Percentiles rank a stretch among this genome's conserved stretches.
Conservation (phyloP, 2,888 invertebrate species). For the Clanis bilineata region DNA sequence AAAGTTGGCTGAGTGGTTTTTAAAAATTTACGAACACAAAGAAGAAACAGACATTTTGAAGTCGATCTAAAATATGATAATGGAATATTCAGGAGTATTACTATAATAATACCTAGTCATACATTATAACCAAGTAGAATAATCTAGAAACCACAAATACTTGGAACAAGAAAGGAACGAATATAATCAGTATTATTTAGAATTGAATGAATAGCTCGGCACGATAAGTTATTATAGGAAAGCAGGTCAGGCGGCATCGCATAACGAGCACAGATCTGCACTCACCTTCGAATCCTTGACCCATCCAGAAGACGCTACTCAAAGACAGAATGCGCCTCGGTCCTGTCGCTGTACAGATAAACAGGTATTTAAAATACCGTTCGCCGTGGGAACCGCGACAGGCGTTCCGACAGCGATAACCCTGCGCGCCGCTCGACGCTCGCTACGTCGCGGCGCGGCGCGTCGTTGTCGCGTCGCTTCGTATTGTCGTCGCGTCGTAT, state of each 20-base stretch:
- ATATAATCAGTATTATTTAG: constrained; percentile 9
- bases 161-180: not conserved
- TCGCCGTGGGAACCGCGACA: constrained; percentile 78
- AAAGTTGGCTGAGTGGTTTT: too few species aligned
- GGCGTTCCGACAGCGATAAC: constrained; percentile 65
- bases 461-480: constrained; percentile 30
- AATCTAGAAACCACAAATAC: not conserved
- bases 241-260: constrained; percentile 65
- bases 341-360: constrained; percentile 77
- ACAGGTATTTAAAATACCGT: constrained; percentile 80
- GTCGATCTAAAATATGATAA: too few species aligned
- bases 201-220: constrained; percentile 8
- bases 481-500: constrained; percentile 11
- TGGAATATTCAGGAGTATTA: not conserved
- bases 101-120: not conserved
- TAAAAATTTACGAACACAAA: too few species aligned
- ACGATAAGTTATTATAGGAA: constrained; percentile 64
- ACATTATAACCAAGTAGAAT: not conserved
- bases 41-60: too few species aligned
- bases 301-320: constrained; percentile 81
- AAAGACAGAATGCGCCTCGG: constrained; percentile 65
- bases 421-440: constrained; percentile 54
- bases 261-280: constrained; percentile 66
- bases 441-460: constrained; percentile 35
- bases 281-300: constrained; percentile 78